These are phyloP conservation scores for Melangyna quadrimaculata DNA, from an alignment of 2,888 invertebrate genomes.

Conservation along the genomic window DNA sequence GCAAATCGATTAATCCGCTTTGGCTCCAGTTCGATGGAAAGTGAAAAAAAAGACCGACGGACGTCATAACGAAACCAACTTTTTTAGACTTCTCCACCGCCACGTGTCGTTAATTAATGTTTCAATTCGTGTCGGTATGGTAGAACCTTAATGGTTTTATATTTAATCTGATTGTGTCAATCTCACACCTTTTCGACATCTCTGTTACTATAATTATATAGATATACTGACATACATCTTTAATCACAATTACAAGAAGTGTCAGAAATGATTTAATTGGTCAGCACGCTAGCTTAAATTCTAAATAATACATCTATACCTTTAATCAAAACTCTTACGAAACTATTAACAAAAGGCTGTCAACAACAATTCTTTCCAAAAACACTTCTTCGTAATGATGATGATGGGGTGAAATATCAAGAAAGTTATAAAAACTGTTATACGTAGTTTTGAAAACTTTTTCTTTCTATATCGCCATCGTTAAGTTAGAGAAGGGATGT, in stretches of 20 bases:
- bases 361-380: slow-evolving; percentile 3
- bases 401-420: background rate
- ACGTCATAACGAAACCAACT: no score
- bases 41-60: no score
- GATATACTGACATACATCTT: background rate
- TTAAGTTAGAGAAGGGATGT: background rate
- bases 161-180: no score
- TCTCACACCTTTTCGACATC: background rate
- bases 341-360: slow-evolving; percentile 1
- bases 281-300: background rate
- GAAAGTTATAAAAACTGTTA: background rate
- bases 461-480: background rate
- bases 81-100: no score
- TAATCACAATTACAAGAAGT: background rate
- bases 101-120: no score
- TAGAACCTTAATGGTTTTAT: no score
- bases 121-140: no score
- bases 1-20: no score
- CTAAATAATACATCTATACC: background rate
- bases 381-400: background rate
- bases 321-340: background rate
- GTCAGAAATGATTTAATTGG: background rate
- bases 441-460: background rate
- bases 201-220: background rate
- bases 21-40: no score